Base-by-base conservation (phyloP, 2,888 invertebrate genomes). In the Perithous albicinctus region DNA sequence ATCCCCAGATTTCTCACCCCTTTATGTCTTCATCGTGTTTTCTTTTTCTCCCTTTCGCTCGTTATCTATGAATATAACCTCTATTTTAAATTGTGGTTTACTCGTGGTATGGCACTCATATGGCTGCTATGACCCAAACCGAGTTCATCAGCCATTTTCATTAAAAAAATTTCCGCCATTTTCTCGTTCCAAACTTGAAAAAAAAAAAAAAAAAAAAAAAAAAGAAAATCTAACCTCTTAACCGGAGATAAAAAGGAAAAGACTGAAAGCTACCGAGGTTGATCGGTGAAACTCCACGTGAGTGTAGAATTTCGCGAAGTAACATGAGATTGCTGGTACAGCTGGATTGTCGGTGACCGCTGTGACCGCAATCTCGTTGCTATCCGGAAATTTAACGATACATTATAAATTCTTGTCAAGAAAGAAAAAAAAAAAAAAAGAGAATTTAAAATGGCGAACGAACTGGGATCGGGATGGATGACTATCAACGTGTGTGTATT, bases 51-150 rank as follows among this genome's bases (percentile, higher is more conserved):
- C 18, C 74, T 69, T 64, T 77, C 67, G 63, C 32, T 72, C 64
- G 72, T 75, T 78, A 70, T 85, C 80, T 85, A 85, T 83, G 76
- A 84, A 85, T 83, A 84, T 80, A 84, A 84, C 74, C 63, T 87
- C 84, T 85, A 83, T 85, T 76, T 82, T 75, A 83, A 82, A 84
- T 87, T 81, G 78, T 85, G 84, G 72, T 84, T 87, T 86, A 86
- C 84, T 86, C 82, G 78, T 86, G 86, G 87, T 92, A 92, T 92
- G 92, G 92, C 92, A 92, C 92, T 92, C 90, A 87, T 92, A 92
- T 92, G 92, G 92, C 92, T 90, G 87, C 88, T 90, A 87, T 84
- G 80, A 83, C 83, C 84, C 77, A 75, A 79, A 69, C 82, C 83
- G 69, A 80, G 83, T 79, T 67, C 82, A 72, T 79, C 81, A 66